Evolutionary conservation across 2,888 invertebrate genomes (phyloP).

Genomic region (Nephrotoma guestfalica): DNA sequence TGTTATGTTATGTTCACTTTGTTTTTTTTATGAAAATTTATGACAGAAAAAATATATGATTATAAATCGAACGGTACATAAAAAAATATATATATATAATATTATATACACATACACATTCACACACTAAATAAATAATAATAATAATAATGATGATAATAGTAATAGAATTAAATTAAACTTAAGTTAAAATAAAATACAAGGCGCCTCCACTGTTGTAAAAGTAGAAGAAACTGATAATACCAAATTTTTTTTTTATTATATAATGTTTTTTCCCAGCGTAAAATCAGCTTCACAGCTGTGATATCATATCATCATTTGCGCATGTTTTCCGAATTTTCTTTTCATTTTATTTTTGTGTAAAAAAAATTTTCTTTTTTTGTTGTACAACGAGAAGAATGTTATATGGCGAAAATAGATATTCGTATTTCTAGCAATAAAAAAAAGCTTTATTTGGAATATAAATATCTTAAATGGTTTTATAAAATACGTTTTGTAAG

Average conservation of each 20-base stretch:
- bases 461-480: background rate
- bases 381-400: background rate
- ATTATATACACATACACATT: background rate
- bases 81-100: background rate
- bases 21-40: background rate
- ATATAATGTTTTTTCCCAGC: slow-evolving; percentile 3
- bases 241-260: background rate
- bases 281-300: slow-evolving; percentile 4
- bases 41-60: background rate
- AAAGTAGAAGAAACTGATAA: slow-evolving; percentile 4
- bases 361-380: background rate
- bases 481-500: background rate
- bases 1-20: background rate
- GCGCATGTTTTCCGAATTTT: slow-evolving; percentile 2
- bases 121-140: background rate
- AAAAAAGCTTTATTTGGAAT: background rate
- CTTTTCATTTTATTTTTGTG: background rate
- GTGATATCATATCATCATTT: slow-evolving; percentile 3
- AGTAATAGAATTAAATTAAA: background rate
- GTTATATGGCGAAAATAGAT: background rate
- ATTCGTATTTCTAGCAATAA: background rate
- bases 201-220: slow-evolving; percentile 3
- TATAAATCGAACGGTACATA: background rate
- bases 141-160: background rate
- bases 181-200: background rate